phyloP scores from a whole-genome alignment of 2,113 vertebrate species.

The Pseudorasbora parva region DNA sequence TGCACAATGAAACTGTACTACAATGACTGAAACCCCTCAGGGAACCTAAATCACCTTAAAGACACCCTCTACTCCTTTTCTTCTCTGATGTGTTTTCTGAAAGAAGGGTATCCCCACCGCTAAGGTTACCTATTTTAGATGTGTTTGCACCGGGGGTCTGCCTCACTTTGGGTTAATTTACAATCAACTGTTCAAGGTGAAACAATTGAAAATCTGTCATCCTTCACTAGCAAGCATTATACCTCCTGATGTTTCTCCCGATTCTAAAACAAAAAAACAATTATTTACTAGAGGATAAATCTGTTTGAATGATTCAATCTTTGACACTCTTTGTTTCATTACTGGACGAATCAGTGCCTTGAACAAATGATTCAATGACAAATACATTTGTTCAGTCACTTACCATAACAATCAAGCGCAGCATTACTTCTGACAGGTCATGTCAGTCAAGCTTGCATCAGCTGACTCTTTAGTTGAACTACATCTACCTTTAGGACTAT shows the following conservation, averaged over 20 bases:
- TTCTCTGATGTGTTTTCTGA: not conserved
- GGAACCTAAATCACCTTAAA: slow-evolving; percentile 8
- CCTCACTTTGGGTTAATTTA: not conserved
- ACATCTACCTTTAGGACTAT: too few species aligned
- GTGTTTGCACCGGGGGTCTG: not conserved
- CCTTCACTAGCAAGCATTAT: not conserved
- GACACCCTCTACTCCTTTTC: not conserved
- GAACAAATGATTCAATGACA: too few species aligned
- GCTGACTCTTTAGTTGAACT: too few species aligned
- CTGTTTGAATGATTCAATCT: too few species aligned
- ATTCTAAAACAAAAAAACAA: too few species aligned
- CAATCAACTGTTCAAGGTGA: not conserved
- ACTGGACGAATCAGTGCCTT: too few species aligned
- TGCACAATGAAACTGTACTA: slow-evolving; percentile 55
- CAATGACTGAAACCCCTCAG: slow-evolving; percentile 30
- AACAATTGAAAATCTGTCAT: not conserved
- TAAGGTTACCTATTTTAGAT: not conserved
- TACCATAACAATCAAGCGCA: too few species aligned
- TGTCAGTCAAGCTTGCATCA: too few species aligned
- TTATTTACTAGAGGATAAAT: too few species aligned
- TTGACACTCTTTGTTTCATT: too few species aligned
- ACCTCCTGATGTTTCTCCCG: not conserved
- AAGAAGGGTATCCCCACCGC: slow-evolving; percentile 33
- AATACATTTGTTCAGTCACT: too few species aligned
- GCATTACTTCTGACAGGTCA: too few species aligned